Conservation (phyloP, 2,797 vertebrate genomes). For the Hydrolagus colliei region DNA sequence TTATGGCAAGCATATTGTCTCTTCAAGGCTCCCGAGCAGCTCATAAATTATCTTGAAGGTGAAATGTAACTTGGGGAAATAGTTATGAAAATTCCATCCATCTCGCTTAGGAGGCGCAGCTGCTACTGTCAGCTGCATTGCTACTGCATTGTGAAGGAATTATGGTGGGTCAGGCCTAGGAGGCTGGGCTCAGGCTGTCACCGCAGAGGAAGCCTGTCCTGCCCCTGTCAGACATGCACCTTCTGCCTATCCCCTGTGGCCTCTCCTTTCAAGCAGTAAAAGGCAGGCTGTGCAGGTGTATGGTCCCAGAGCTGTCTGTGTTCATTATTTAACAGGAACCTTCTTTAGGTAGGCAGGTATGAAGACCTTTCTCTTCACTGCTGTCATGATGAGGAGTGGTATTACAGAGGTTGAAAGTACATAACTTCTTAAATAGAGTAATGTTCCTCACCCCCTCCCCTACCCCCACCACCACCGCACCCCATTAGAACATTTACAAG, state of each 20-base stretch:
- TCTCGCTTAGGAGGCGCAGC: slow-evolving; percentile 93
- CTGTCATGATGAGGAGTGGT: slow-evolving; percentile 76
- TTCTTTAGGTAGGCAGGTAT: slow-evolving; percentile 80
- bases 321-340: slow-evolving; percentile 87
- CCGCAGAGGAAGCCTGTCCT: slow-evolving; percentile 73
- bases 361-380: slow-evolving; percentile 76
- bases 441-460: slow-evolving; percentile 36
- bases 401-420: slow-evolving; percentile 49
- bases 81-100: slow-evolving; percentile 99
- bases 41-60: slow-evolving; percentile 99
- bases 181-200: slow-evolving; percentile 80
- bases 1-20: slow-evolving; percentile 99
- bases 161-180: slow-evolving; percentile 72
- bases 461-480: slow-evolving; percentile 38
- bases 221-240: slow-evolving; percentile 70
- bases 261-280: slow-evolving; percentile 55
- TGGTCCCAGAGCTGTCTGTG: slow-evolving; percentile 87
- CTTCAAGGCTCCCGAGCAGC: slow-evolving; percentile 87
- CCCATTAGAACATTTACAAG: neutral
- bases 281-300: slow-evolving; percentile 67
- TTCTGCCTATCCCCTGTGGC: slow-evolving; percentile 65
- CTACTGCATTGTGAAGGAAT: slow-evolving; percentile 71
- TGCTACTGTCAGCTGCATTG: slow-evolving; percentile 88
- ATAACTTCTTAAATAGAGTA: slow-evolving; percentile 51
- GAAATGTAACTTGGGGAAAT: slow-evolving; percentile 96